Percentiles rank a stretch among this genome's conserved stretches.
phyloP scores from a whole-genome alignment of 2,113 vertebrate species.

The Pelodiscus sinensis region DNA sequence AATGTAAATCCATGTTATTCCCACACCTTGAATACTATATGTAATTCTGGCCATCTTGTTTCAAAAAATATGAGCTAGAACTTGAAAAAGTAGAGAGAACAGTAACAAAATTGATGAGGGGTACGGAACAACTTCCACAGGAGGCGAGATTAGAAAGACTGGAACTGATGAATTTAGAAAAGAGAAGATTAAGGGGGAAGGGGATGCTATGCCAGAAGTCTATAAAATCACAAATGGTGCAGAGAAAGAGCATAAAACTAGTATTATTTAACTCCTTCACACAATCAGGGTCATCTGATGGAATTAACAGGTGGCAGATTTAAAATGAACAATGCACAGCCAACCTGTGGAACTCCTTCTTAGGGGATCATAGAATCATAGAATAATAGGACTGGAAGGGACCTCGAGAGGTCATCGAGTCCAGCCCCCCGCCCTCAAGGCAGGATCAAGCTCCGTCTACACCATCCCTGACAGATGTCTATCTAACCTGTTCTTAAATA shows the following conservation, averaged over 20 bases:
- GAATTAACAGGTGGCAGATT: background rate
- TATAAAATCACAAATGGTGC: background rate
- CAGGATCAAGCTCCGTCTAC: too few relatives aligned
- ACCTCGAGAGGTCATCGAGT: too few relatives aligned
- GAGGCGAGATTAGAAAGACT: background rate
- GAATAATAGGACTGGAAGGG: too few relatives aligned
- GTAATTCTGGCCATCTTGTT: background rate
- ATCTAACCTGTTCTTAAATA: too few relatives aligned
- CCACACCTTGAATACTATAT: background rate
- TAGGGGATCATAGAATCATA: too few relatives aligned
- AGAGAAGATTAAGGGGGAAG: background rate
- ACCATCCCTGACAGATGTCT: too few relatives aligned
- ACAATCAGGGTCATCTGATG: background rate
- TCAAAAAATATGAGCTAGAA: background rate
- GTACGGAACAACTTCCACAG: background rate
- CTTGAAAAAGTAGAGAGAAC: background rate
- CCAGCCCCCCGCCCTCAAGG: too few relatives aligned
- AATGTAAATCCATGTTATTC: background rate
- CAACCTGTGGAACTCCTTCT: background rate
- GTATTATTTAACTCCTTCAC: background rate
- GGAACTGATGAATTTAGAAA: background rate
- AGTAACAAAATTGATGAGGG: background rate
- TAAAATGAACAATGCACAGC: background rate
- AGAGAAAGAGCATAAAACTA: background rate
- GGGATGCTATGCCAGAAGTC: background rate